Base-by-base conservation (phyloP, 1,140 invertebrate species). In the Notospermus geniculatus region DNA sequence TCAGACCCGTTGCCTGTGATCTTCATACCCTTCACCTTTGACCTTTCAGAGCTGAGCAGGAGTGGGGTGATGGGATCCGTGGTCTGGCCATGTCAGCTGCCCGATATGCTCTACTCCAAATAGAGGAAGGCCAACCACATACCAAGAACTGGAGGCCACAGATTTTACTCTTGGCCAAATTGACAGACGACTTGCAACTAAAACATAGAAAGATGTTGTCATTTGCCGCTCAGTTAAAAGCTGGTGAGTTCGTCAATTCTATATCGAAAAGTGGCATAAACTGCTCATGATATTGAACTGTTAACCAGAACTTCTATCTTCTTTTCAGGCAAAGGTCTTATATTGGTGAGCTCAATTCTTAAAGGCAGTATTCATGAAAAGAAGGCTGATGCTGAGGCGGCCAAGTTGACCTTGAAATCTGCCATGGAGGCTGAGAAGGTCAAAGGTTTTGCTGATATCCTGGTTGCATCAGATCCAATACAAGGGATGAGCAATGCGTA, bases 71-170 rank as follows among this genome's bases (percentile, higher is more conserved):
- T 86, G 97, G 97, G 53, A 93, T 99, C 54, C 86, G 95, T 39
- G 97, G 97, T 85, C 83, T 99, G 64, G 94, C 95, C 0, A 85
- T 99, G 32, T 97, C 95, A 0, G 96, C 97, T 0, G 97, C 97
- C 11, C 86, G 94, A 46, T 99, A 91, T 79, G 95, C 95, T 0
- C 83, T 99, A 2, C 84, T 99, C 17, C 87, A 94, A 36, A 83
- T 99, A 2, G 96, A 99, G 71, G 91, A 97, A 82, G 93, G 93
- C 43, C 93, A 91, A 53, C 95, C 95, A 0, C 97, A 99, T 78
- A 98, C 96, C 27, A 98, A 99, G 84, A 99, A 99, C 83, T 99
- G 97, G 96, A 86, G 97, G 64, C 95, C 95, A 2, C 95, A 97
- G 82, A 90, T 97, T 65, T 83, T 97, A 28, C 88, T 96, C 56